Evolutionary conservation across 1,140 invertebrate species (phyloP).

Genomic region (Lamellibrachia luymesi): DNA sequence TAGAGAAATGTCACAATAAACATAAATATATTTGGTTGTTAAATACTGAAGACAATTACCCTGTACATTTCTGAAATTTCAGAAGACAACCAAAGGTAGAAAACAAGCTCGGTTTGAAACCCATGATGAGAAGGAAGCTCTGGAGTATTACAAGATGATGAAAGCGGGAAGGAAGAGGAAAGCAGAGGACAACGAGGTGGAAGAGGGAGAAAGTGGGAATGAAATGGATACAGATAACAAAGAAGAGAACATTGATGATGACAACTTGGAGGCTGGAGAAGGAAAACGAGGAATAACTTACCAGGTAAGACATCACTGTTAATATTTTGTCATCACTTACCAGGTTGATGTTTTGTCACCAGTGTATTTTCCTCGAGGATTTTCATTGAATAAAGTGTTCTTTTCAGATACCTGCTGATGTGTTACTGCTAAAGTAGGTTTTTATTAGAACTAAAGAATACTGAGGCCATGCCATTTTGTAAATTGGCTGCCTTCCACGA

Average conservation of each 20-base stretch:
- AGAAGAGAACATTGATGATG: neutral
- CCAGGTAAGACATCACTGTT: neutral
- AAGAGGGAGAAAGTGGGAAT: neutral
- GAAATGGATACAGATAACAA: neutral
- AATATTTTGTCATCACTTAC: no score
- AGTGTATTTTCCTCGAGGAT: no score
- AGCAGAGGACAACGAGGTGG: neutral
- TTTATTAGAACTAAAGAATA: no score
- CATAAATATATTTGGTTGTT: no score
- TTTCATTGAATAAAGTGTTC: no score
- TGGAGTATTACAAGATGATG: slow-evolving; percentile 15
- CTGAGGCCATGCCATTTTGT: no score
- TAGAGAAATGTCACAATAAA: no score
- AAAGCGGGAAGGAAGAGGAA: slow-evolving; percentile 7
- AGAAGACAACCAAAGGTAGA: neutral
- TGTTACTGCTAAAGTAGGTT: no score
- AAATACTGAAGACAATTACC: no score
- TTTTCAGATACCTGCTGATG: no score
- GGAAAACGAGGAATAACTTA: slow-evolving; percentile 13
- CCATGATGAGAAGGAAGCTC: slow-evolving; percentile 14
- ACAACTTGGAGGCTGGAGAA: neutral
- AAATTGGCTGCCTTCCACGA: neutral
- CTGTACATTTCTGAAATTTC: neutral
- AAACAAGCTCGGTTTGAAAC: neutral
- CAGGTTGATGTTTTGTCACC: no score